Conservation (phyloP, 2,797 vertebrate species). For the Alosa sapidissima region DNA sequence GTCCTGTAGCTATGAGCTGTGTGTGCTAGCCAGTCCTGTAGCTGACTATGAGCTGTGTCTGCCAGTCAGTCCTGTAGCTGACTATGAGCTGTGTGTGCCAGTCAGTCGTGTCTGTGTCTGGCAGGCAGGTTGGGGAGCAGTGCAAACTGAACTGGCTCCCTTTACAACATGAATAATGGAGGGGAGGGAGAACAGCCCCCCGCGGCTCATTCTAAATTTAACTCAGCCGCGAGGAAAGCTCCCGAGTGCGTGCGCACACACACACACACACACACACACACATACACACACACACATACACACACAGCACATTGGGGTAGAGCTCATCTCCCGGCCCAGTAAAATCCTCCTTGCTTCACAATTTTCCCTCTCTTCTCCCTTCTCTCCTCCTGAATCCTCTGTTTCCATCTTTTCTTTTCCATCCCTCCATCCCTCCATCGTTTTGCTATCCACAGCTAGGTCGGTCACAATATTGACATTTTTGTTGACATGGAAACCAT, state of each 20-base stretch:
- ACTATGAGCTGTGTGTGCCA: neutral
- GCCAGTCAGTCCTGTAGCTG: neutral
- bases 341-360: neutral
- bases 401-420: no score
- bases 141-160: slow-evolving; percentile 69
- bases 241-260: slow-evolving; percentile 31
- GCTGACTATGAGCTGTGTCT: no score
- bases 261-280: neutral
- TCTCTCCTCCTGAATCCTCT: no score
- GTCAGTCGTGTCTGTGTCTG: neutral
- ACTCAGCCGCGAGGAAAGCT: slow-evolving; percentile 57
- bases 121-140: slow-evolving; percentile 36
- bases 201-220: slow-evolving; percentile 55
- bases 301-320: neutral
- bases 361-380: neutral
- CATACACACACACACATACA: neutral
- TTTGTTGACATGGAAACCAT: no score
- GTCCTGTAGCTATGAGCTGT: no score
- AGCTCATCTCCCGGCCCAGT: neutral
- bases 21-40: no score
- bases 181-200: slow-evolving; percentile 60
- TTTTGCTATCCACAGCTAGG: no score
- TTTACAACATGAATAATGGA: slow-evolving; percentile 74
- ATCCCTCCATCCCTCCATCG: no score
- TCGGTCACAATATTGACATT: no score